phyloP scores from a whole-genome alignment of 2,888 invertebrate genomes.

The Spilarctia lutea region DNA sequence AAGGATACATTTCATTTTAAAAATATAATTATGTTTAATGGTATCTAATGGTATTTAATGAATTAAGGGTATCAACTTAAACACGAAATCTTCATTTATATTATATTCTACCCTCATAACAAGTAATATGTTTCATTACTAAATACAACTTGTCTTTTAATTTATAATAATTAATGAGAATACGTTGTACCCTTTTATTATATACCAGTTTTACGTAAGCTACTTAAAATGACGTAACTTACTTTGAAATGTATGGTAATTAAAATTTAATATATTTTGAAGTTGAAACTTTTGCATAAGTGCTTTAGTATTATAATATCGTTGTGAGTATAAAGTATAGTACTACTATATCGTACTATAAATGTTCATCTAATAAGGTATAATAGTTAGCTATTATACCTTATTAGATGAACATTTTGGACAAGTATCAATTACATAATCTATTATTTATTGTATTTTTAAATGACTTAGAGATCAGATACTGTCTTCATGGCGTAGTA shows the following conservation, averaged over 20 bases:
- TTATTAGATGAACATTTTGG: too few species aligned
- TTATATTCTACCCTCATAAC: neutral
- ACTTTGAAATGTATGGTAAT: conserved; percentile 3
- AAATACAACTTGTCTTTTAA: neutral
- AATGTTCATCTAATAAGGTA: too few species aligned
- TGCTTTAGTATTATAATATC: neutral
- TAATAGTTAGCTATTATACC: too few species aligned
- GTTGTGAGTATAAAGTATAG: neutral
- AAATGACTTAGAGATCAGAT: neutral
- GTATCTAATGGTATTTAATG: too few species aligned
- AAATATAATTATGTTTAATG: too few species aligned
- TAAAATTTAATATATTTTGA: conserved; percentile 10
- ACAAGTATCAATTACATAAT: too few species aligned
- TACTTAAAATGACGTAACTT: conserved; percentile 8
- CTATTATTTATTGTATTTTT: neutral
- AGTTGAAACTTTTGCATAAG: neutral
- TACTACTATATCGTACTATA: too few species aligned
- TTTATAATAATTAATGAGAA: neutral
- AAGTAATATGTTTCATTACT: neutral
- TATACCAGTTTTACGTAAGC: conserved; percentile 11
- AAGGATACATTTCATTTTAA: too few species aligned
- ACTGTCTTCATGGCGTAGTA: too few species aligned
- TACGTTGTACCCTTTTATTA: neutral
- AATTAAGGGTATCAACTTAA: neutral
- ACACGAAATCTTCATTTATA: neutral